phyloP scores from a whole-genome alignment of 2,113 vertebrate species.

The Daubentonia madagascariensis region DNA sequence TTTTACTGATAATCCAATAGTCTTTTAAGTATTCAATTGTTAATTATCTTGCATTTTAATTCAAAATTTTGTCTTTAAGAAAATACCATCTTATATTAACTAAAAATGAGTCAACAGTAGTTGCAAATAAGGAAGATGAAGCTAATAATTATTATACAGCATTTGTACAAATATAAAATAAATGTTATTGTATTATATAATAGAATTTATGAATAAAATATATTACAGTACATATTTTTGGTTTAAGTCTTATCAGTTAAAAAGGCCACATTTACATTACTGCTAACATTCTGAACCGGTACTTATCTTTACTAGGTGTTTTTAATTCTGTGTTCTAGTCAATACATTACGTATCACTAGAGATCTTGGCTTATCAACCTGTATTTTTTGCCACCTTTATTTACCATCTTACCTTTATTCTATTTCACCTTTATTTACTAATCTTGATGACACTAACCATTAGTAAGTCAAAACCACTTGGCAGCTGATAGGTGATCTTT shows the following conservation, averaged over 20 bases:
- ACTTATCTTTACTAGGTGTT: background rate
- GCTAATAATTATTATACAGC: background rate
- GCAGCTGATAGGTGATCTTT: background rate
- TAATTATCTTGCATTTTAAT: background rate
- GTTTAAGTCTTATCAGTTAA: background rate
- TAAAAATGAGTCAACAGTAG: background rate
- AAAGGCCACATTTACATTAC: background rate
- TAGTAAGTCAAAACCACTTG: background rate
- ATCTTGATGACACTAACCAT: background rate
- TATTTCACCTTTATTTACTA: background rate
- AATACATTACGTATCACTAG: background rate
- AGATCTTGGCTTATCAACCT: background rate
- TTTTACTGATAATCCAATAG: background rate
- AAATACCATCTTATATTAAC: background rate
- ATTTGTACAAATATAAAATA: background rate
- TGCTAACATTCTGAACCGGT: background rate
- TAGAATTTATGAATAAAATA: background rate
- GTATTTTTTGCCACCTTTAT: background rate
- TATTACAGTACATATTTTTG: background rate
- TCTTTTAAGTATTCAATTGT: background rate
- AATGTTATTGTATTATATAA: background rate
- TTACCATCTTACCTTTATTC: background rate
- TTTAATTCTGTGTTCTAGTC: background rate
- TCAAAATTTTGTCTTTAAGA: slow-evolving; percentile 21
- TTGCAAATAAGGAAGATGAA: background rate